Percentiles rank a stretch among this genome's conserved stretches.
phyloP scores from a whole-genome alignment of 2,888 invertebrate species.

The Arrhopalites spinosus region DNA sequence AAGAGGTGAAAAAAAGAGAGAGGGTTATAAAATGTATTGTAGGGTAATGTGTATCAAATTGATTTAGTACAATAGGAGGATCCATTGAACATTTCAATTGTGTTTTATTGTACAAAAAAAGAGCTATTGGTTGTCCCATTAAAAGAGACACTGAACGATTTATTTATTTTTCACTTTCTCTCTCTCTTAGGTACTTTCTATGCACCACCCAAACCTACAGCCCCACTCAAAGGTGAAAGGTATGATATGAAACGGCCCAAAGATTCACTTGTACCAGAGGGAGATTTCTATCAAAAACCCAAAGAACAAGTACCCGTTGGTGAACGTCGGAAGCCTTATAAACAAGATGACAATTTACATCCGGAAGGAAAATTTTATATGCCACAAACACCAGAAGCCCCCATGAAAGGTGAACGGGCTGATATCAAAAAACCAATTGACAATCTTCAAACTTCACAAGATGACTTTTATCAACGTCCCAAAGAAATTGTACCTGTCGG shows the following conservation, averaged over 20 bases:
- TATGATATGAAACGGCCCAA: conserved; percentile 20
- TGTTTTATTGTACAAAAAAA: conserved; percentile 13
- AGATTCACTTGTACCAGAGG: no score
- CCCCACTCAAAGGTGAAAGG: conserved; percentile 26
- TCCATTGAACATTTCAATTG: conserved; percentile 9
- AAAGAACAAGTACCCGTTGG: conserved; percentile 37
- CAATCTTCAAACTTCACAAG: conserved; percentile 61
- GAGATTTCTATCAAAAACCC: conserved; percentile 60
- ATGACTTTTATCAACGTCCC: conserved; percentile 58
- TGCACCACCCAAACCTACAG: conserved; percentile 19
- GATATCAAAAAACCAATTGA: conserved; percentile 60
- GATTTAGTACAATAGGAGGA: no score
- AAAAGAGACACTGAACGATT: conserved; percentile 4
- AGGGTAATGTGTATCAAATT: conserved; percentile 38
- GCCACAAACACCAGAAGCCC: conserved; percentile 29
- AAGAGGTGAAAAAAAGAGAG: conserved; percentile 58
- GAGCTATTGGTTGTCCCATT: conserved; percentile 19
- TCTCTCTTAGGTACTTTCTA: conserved; percentile 35
- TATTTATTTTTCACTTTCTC: background rate
- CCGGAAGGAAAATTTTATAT: conserved; percentile 64
- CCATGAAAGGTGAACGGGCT: conserved; percentile 55
- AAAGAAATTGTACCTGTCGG: conserved; percentile 43
- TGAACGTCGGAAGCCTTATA: background rate
- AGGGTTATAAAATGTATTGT: conserved; percentile 59
- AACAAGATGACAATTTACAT: conserved; percentile 63